Evolutionary conservation across 2,888 invertebrate genomes (phyloP), one percentile per base, ranked within the genome.

Genomic region (Deroplatys truncata): DNA sequence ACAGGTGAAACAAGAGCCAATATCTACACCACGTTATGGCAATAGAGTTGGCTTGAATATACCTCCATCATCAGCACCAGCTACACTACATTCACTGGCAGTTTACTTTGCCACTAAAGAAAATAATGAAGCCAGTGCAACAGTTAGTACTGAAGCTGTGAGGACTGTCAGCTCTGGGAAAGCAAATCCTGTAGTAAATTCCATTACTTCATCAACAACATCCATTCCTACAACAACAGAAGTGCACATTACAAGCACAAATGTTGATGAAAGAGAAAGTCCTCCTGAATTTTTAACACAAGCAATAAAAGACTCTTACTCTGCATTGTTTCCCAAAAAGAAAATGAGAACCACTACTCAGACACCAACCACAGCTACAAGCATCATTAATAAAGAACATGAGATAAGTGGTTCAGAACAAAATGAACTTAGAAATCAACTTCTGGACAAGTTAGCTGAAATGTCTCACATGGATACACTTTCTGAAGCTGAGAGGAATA

Each of bases 61-160:
- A 15, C 96, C 97, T 4, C 96, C 96, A 28, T 97, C 97, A 0
- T 95, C 96, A 0, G 97, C 97, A 0, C 97, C 97, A 0, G 96
- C 97, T 92, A 96, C 97, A 0, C 93, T 97, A 20, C 97, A 97
- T 91, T 96, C 97, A 0, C 93, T 98, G 85, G 97, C 97, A 1
- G 95, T 97, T 91, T 98, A 97, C 92, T 97, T 97, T 92, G 97
- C 97, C 4, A 96, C 96, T 15, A 96, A 96, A 91, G 94, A 96
- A 85, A 28, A 86, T 28, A 85, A 16, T 85, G 28, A 86, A 28
- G 86, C 3, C 3, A 72, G 15, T 28, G 20, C 87, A n/a, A 16
- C 25, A 28, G 29, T 10, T 56, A 56, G 28, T 86, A 4, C 8
- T 25, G 72, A 9, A 13, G 82, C 25, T 87, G 82, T 29, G 15